Percentiles rank a stretch among this genome's conserved stretches.
Evolutionary conservation across 2,888 invertebrate species (phyloP).

Genomic region (Nudaria mundana): DNA sequence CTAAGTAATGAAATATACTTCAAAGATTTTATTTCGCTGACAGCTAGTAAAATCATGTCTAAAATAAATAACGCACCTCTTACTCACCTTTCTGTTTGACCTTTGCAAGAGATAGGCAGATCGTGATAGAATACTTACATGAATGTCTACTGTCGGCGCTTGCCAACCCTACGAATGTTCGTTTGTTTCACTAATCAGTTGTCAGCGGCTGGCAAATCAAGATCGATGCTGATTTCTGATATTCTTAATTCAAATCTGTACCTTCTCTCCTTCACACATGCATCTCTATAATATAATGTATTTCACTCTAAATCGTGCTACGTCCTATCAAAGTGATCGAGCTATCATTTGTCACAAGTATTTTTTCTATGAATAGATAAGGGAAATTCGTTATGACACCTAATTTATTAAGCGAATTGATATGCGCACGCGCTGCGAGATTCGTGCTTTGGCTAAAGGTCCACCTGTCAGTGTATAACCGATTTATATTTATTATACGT

Average conservation of each 20-base stretch:
- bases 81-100: neutral
- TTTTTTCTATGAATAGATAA: constrained; percentile 58
- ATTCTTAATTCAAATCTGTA: constrained; percentile 64
- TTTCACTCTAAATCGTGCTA: constrained; percentile 29
- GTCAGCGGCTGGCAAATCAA: constrained; percentile 74
- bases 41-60: no score
- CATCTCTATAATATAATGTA: neutral
- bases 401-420: constrained; percentile 57
- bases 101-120: neutral
- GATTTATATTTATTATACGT: constrained; percentile 9
- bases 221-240: constrained; percentile 72
- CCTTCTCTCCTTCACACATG: constrained; percentile 29
- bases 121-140: neutral
- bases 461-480: constrained; percentile 7
- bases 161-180: constrained; percentile 27
- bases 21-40: no score
- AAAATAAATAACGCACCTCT: neutral
- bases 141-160: neutral
- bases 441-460: constrained; percentile 10
- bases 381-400: constrained; percentile 61
- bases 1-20: no score
- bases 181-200: constrained; percentile 65
- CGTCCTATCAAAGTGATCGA: constrained; percentile 41
- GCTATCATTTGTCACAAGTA: constrained; percentile 66
- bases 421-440: constrained; percentile 17